Evolutionary conservation across 2,797 vertebrate species (phyloP).

Genomic region (Enteromius paludinosus): DNA sequence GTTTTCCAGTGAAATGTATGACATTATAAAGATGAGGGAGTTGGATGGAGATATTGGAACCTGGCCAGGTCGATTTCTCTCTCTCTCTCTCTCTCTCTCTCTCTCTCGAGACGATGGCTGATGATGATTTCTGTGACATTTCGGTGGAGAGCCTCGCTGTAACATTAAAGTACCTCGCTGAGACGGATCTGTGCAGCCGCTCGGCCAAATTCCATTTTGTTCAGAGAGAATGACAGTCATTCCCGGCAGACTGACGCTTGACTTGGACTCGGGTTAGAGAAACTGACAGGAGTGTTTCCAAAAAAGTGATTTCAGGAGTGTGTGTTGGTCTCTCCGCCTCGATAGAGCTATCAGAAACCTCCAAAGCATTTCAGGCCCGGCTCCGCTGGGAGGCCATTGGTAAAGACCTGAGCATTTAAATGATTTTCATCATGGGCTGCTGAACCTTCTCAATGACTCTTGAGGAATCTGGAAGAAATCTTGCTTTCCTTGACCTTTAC

Average conservation of each 20-base stretch:
- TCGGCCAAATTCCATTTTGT: constrained; percentile 36
- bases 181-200: constrained; percentile 18
- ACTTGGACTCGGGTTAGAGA: constrained; percentile 24
- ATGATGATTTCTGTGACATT: constrained; percentile 40
- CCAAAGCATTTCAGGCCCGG: neutral
- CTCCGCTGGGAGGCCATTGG: constrained; percentile 14
- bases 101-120: neutral
- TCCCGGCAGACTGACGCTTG: constrained; percentile 24
- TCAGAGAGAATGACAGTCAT: constrained; percentile 40
- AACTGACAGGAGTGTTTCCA: constrained; percentile 17
- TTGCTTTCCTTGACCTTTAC: neutral
- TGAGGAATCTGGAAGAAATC: neutral
- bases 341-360: constrained; percentile 23
- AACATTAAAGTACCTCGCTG: constrained; percentile 17
- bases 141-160: neutral
- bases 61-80: constrained; percentile 31
- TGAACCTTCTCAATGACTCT: neutral
- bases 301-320: constrained; percentile 30
- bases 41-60: constrained; percentile 28
- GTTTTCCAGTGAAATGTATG: constrained; percentile 48
- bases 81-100: neutral
- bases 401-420: neutral
- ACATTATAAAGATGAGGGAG: constrained; percentile 53
- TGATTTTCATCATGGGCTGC: neutral
- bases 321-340: neutral